Evolutionary conservation across 1,140 invertebrate species (phyloP).

Genomic region (Drosophila bipectinata): DNA sequence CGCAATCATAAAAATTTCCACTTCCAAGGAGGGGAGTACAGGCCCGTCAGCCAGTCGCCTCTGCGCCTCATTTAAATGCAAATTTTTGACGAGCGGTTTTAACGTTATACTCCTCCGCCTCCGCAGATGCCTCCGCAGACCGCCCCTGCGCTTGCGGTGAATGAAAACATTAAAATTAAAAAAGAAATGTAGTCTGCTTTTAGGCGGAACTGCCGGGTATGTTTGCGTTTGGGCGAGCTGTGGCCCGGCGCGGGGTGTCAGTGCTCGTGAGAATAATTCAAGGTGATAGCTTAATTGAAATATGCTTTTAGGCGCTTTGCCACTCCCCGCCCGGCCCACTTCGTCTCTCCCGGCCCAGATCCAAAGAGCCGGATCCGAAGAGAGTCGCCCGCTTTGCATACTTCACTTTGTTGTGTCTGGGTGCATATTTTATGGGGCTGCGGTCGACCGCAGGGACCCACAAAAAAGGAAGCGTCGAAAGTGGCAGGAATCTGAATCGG

Average conservation of each 20-base stretch:
- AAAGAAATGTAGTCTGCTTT: conserved; percentile 67
- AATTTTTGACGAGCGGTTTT: conserved; percentile 82
- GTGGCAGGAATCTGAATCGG: conserved; percentile 29
- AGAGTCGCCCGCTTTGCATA: conserved; percentile 61
- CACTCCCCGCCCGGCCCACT: conserved; percentile 20
- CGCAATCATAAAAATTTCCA: conserved; percentile 80
- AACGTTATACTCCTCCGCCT: conserved; percentile 54
- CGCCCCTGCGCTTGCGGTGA: conserved; percentile 47
- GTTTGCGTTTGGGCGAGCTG: conserved; percentile 21
- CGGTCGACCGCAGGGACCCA: conserved; percentile 60
- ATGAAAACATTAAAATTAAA: conserved; percentile 83
- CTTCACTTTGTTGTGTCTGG: conserved; percentile 72
- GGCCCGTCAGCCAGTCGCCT: conserved; percentile 70
- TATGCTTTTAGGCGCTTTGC: conserved; percentile 83
- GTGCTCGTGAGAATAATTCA: conserved; percentile 82
- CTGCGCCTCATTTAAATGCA: conserved; percentile 82
- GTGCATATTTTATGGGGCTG: conserved; percentile 78
- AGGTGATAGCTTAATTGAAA: conserved; percentile 84
- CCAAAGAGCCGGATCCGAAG: not conserved
- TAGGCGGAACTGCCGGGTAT: conserved; percentile 40
- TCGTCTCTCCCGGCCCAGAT: not conserved
- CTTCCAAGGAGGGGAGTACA: conserved; percentile 24
- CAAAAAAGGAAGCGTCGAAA: conserved; percentile 26
- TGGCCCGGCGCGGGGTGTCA: conserved; percentile 16
- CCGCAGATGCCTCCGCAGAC: conserved; percentile 15